Evolutionary conservation across 2,888 invertebrate species (phyloP).

Genomic region (Drosophila hamatofila): DNA sequence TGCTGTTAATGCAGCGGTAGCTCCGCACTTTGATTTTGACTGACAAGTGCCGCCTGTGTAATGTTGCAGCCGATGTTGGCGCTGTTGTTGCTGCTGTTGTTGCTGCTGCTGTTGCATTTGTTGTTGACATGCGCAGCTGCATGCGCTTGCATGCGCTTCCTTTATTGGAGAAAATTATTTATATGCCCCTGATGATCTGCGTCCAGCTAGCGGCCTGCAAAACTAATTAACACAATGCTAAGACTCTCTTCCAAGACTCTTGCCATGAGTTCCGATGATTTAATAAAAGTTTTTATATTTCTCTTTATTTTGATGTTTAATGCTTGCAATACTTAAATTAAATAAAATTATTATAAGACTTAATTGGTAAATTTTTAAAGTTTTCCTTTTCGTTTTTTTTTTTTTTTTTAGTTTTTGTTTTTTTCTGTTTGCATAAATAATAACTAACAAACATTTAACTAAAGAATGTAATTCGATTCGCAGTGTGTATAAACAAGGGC

Average conservation of each 20-base stretch:
- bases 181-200: conserved; percentile 66
- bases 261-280: conserved; percentile 53
- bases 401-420: not conserved
- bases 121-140: conserved; percentile 82
- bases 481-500: conserved; percentile 60
- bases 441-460: conserved; percentile 82
- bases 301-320: conserved; percentile 66
- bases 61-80: conserved; percentile 49
- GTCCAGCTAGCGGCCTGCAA: conserved; percentile 34
- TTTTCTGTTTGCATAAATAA: conserved; percentile 72
- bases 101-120: conserved; percentile 39
- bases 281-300: conserved; percentile 74
- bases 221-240: conserved; percentile 76
- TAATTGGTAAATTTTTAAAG: conserved; percentile 43
- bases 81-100: conserved; percentile 51
- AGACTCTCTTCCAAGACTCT: conserved; percentile 8
- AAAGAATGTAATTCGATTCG: conserved; percentile 48
- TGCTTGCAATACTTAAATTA: conserved; percentile 75
- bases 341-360: conserved; percentile 54
- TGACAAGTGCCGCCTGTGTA: conserved; percentile 82
- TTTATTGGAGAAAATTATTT: conserved; percentile 80
- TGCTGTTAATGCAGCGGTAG: conserved; percentile 67
- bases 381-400: not conserved
- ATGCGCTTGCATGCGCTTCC: conserved; percentile 80
- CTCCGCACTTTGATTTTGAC: conserved; percentile 83